phyloP scores from a whole-genome alignment of 2,797 vertebrate species.

The Rhinogobio ventralis region DNA sequence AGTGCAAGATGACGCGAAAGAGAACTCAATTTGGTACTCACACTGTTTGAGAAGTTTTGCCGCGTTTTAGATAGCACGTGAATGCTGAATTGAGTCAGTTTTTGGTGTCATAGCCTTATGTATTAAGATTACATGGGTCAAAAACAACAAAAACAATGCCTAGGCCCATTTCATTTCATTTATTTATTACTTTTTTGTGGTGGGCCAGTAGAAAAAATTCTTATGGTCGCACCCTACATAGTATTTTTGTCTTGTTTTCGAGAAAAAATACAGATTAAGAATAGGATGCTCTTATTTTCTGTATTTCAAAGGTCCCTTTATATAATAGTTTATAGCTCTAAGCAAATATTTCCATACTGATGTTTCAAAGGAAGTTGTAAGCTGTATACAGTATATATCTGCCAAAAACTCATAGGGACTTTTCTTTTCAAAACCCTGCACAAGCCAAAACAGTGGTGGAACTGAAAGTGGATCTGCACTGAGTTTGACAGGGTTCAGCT shows the following conservation, averaged over 20 bases:
- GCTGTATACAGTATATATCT: neutral
- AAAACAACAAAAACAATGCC: too few species aligned
- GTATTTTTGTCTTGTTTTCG: neutral
- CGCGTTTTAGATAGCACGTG: too few species aligned
- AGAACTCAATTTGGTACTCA: too few species aligned
- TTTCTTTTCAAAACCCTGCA: slow-evolving; percentile 56
- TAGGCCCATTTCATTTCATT: too few species aligned
- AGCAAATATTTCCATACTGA: slow-evolving; percentile 16
- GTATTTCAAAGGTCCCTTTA: neutral
- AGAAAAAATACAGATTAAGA: neutral
- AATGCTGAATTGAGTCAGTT: too few species aligned
- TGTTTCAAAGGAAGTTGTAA: slow-evolving; percentile 11
- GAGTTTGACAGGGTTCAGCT: slow-evolving; percentile 63
- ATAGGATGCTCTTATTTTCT: neutral
- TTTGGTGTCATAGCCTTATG: too few species aligned
- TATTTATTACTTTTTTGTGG: too few species aligned
- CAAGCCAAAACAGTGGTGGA: slow-evolving; percentile 55
- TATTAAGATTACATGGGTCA: too few species aligned
- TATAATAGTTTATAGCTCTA: neutral
- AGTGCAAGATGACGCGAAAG: too few species aligned
- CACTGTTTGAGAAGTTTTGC: too few species aligned
- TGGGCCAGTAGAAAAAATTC: neutral
- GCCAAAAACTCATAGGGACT: slow-evolving; percentile 11
- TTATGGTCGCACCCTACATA: neutral
- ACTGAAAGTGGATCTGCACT: slow-evolving; percentile 61